Base-by-base conservation (phyloP, 2,113 vertebrate genomes). In the Erpornis zantholeuca region DNA sequence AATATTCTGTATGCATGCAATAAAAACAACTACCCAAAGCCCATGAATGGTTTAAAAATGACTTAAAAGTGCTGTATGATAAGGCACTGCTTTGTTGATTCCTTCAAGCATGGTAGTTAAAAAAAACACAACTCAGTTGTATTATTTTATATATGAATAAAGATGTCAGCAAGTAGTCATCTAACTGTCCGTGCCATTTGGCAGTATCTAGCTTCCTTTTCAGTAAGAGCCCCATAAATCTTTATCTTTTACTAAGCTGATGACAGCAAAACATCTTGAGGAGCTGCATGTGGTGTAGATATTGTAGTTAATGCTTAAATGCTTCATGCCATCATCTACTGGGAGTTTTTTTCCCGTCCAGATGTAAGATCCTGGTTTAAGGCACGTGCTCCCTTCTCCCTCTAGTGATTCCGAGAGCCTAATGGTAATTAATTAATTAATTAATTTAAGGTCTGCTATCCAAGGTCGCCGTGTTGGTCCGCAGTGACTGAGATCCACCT, bases 161-260 rank as follows among this genome's bases (percentile, higher is more conserved):
- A 97, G 82, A 88, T 94, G 65, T 94, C 94, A 94, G 50, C 87
- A 91, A 73, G 78, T 91, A 96, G 90, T 97, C 86, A 86, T 97
- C 91, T 90, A 87, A 95, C 89, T 94, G 94, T 90, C 95, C 68
- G 18, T 96, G 91, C 90, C 89, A 85, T 96, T 95, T 97, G 97
- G 95, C 94, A 95, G 88, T 76, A 75, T 96, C 86, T 80, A 95
- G 91, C 94, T 95, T 96, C 94, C 91, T 97, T 96, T 88, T 94
- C 88, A 95, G 78, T 96, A 97, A 96, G 54, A 95, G 90, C 93
- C 82, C 90, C 42, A 85, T 96, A 96, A 97, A 97, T 94, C 96
- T 96, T 96, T 96, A 96, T 96, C 93, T 96, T 90, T 86, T 96
- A 86, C 90, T 82, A 68, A 96, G 84, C 90, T 87, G 95, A 92